phyloP scores from a whole-genome alignment of 2,888 invertebrate species.

The Adela reaumurella region DNA sequence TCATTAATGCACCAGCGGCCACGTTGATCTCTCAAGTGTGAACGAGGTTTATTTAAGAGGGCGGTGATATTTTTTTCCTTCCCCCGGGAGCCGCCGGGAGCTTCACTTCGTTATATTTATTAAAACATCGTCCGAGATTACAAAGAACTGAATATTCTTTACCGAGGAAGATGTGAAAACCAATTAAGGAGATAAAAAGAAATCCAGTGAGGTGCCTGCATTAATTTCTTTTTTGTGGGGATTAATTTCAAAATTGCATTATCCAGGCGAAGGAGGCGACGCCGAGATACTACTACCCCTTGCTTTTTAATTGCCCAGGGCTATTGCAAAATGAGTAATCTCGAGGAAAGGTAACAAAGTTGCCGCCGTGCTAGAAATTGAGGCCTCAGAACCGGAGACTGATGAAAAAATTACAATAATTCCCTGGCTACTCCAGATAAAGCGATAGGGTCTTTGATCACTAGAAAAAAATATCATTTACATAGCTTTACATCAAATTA shows the following conservation, averaged over 20 bases:
- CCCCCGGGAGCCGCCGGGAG: constrained; percentile 18
- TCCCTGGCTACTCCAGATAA: too few relatives aligned
- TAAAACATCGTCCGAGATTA: constrained; percentile 57
- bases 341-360: constrained; percentile 20
- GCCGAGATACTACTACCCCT: constrained; percentile 52
- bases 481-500: too few relatives aligned
- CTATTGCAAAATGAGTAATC: constrained; percentile 55
- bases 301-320: constrained; percentile 53
- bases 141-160: constrained; percentile 57
- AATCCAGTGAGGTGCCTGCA: constrained; percentile 54
- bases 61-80: constrained; percentile 45
- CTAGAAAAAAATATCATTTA: too few relatives aligned
- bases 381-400: too few relatives aligned
- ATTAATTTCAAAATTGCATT: constrained; percentile 59
- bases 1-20: constrained; percentile 36
- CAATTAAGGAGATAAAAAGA: constrained; percentile 59
- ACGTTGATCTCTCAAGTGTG: constrained; percentile 52
- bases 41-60: constrained; percentile 49
- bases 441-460: too few relatives aligned
- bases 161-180: constrained; percentile 57
- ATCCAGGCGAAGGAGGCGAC: constrained; percentile 53
- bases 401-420: too few relatives aligned
- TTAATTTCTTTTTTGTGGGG: constrained; percentile 56
- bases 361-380: background rate
- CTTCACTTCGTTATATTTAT: constrained; percentile 56